Evolutionary conservation across 1,140 invertebrate species (phyloP).

Genomic region (Cotesia glomerata): DNA sequence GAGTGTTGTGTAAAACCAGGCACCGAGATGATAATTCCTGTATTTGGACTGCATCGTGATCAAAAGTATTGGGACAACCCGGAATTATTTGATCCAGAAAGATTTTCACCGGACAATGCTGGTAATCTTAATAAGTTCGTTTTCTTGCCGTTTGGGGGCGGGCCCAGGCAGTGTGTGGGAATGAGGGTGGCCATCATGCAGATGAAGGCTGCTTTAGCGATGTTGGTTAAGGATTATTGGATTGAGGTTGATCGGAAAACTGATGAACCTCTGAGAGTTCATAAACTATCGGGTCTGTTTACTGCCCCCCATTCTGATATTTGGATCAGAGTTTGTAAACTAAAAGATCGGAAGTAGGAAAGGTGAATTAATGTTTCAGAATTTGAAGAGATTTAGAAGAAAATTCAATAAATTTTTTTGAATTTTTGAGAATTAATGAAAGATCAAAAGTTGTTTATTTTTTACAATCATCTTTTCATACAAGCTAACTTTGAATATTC

Average conservation of each 20-base stretch:
- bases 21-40: constrained; percentile 50
- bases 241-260: constrained; percentile 39
- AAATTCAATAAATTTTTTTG: too few relatives aligned
- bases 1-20: constrained; percentile 37
- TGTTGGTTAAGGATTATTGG: constrained; percentile 49
- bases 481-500: too few relatives aligned
- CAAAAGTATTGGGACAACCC: constrained; percentile 67
- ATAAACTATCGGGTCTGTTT: constrained; percentile 15
- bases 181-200: constrained; percentile 60
- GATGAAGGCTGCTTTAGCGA: constrained; percentile 59
- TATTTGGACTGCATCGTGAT: constrained; percentile 58
- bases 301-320: not conserved
- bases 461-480: too few relatives aligned
- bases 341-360: too few relatives aligned
- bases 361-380: too few relatives aligned
- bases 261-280: constrained; percentile 33
- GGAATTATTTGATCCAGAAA: constrained; percentile 70
- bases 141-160: constrained; percentile 69
- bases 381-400: too few relatives aligned
- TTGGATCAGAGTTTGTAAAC: not conserved
- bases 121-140: constrained; percentile 44
- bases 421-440: too few relatives aligned
- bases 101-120: constrained; percentile 63
- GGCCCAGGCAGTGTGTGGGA: constrained; percentile 66
- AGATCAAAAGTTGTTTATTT: too few relatives aligned